A percentile compares a stretch with the other conserved stretches of the same genome.
Conservation (phyloP, 1,140 invertebrate species). For the Campodea augens region DNA sequence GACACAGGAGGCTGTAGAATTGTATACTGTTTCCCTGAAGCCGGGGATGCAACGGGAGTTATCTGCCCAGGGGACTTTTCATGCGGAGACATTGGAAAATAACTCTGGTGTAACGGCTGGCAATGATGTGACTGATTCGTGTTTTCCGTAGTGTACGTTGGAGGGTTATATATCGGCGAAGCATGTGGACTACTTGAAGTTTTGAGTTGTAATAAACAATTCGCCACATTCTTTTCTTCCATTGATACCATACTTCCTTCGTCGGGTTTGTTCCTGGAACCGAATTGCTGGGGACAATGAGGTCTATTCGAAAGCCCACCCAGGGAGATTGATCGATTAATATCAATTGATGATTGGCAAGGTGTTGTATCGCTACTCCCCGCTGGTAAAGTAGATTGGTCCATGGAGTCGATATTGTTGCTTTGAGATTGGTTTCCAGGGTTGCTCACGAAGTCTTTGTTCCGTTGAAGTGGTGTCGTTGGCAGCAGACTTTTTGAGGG, state of each 20-base stretch:
- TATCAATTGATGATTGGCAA: no score
- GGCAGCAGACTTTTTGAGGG: no score
- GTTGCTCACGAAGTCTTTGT: not conserved
- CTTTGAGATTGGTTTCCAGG: not conserved
- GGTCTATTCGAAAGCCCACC: conserved; percentile 49
- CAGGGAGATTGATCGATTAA: conserved; percentile 41
- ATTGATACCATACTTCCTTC: conserved; percentile 16
- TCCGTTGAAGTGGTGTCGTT: not conserved
- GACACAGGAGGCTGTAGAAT: conserved; percentile 63
- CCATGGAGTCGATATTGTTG: not conserved
- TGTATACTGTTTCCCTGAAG: conserved; percentile 46
- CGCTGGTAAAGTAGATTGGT: no score
- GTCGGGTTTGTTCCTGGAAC: conserved; percentile 21
- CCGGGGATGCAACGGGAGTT: not conserved
- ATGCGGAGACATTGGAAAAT: not conserved
- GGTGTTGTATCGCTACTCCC: no score
- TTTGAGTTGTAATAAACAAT: conserved; percentile 27
- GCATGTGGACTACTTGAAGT: conserved; percentile 15
- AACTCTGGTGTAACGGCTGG: not conserved
- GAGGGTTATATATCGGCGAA: no score
- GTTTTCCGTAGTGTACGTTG: no score
- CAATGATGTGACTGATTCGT: no score
- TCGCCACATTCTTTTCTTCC: conserved; percentile 26
- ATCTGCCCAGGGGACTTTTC: not conserved
- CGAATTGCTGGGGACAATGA: conserved; percentile 14